Conservation (phyloP, 2,888 invertebrate species). For the Peribatodes rhomboidaria region DNA sequence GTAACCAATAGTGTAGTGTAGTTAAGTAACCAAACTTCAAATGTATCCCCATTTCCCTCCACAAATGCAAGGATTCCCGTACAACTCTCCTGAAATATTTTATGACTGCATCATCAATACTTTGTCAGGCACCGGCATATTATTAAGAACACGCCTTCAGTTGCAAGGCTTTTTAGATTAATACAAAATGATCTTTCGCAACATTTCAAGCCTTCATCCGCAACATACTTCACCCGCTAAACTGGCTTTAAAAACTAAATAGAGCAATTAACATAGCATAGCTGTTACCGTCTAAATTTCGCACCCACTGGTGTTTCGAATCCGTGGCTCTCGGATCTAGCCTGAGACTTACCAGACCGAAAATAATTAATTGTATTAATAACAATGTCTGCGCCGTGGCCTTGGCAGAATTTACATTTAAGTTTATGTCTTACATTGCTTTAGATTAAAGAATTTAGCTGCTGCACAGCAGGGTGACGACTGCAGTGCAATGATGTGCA, state of each 20-base stretch:
- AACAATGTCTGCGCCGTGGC: slow-evolving; percentile 30
- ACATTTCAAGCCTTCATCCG: too few species aligned
- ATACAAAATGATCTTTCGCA: too few species aligned
- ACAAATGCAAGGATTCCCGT: too few species aligned
- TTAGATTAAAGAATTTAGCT: slow-evolving; percentile 3
- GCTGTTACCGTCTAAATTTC: slow-evolving; percentile 10
- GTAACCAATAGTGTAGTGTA: too few species aligned
- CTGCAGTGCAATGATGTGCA: not conserved
- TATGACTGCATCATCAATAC: too few species aligned
- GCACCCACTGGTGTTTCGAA: slow-evolving; percentile 18
- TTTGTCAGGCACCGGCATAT: too few species aligned
- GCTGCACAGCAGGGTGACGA: slow-evolving; percentile 3
- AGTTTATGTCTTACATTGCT: slow-evolving; percentile 7
- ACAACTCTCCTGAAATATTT: too few species aligned
- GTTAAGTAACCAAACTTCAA: too few species aligned
- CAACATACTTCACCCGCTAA: not conserved
- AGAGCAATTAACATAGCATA: slow-evolving; percentile 21
- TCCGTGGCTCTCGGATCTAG: slow-evolving; percentile 26
- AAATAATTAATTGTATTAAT: slow-evolving; percentile 40
- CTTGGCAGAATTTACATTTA: slow-evolving; percentile 34
- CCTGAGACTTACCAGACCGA: slow-evolving; percentile 43
- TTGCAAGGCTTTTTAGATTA: too few species aligned
- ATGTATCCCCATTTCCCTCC: too few species aligned
- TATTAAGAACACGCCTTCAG: too few species aligned
- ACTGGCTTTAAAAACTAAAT: not conserved